Evolutionary conservation across 2,888 invertebrate species (phyloP).

Genomic region (Phyllotreta striolata): DNA sequence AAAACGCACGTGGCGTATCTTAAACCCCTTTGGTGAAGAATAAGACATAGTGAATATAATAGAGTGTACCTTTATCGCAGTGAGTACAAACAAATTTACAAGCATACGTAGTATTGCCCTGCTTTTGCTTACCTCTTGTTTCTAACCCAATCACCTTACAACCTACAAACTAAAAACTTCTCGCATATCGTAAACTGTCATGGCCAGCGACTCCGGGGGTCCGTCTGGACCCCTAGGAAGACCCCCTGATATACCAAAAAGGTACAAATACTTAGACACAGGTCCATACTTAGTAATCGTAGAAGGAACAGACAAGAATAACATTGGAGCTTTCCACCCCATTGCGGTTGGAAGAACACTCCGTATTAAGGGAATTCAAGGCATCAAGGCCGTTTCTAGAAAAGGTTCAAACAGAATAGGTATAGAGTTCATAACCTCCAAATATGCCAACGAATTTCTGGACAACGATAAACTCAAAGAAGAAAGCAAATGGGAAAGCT

Average conservation of each 20-base stretch:
- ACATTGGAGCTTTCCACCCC: constrained; percentile 1
- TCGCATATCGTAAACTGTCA: too few relatives aligned
- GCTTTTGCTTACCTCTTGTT: too few relatives aligned
- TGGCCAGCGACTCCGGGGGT: too few relatives aligned
- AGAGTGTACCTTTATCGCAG: too few relatives aligned
- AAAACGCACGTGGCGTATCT: too few relatives aligned
- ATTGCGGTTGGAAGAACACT: constrained; percentile 1
- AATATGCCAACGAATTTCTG: constrained; percentile 1
- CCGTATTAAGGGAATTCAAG: neutral
- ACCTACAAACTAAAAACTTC: too few relatives aligned
- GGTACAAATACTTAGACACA: neutral
- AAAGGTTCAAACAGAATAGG: constrained; percentile 12
- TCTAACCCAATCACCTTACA: too few relatives aligned
- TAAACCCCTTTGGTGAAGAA: too few relatives aligned
- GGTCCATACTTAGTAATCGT: neutral
- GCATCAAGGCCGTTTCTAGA: neutral
- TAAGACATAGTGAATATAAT: too few relatives aligned
- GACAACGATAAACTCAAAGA: neutral
- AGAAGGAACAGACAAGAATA: constrained; percentile 1
- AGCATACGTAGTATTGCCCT: too few relatives aligned
- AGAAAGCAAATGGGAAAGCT: neutral
- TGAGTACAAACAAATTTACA: too few relatives aligned
- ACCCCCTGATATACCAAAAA: neutral
- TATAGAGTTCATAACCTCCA: neutral
- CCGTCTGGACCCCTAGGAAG: too few relatives aligned